Conservation (phyloP, 2,888 invertebrate species). For the Metacarcinus magister region DNA sequence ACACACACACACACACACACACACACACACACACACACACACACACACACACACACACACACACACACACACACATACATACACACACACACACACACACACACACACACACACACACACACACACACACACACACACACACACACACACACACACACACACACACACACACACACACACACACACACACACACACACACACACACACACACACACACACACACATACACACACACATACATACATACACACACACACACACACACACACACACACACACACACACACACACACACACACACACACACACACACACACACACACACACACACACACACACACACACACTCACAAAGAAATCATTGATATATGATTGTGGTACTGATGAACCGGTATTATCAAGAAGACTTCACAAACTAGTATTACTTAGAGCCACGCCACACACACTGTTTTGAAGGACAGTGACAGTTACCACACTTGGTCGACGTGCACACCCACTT, state of each 20-base stretch:
- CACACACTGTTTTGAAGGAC: not conserved
- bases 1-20: not conserved
- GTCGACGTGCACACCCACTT: not conserved
- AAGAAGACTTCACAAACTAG: slow-evolving; percentile 10
- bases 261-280: slow-evolving; percentile 32
- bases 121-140: not conserved
- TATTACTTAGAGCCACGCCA: not conserved
- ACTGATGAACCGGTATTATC: not conserved
- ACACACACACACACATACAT: not conserved
- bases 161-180: not conserved
- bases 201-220: slow-evolving; percentile 73
- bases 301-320: slow-evolving; percentile 57
- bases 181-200: slow-evolving; percentile 58
- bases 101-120: not conserved
- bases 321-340: slow-evolving; percentile 55
- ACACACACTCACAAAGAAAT: slow-evolving; percentile 51
- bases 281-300: slow-evolving; percentile 45
- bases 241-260: slow-evolving; percentile 31
- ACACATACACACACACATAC: slow-evolving; percentile 55
- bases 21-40: too few relatives aligned
- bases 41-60: too few relatives aligned
- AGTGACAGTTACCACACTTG: slow-evolving; percentile 6
- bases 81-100: not conserved
- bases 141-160: slow-evolving; percentile 29
- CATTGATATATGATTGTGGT: too few relatives aligned